A percentile compares a stretch with the other conserved stretches of the same genome.
These are phyloP conservation scores for Actenoides lindsayi DNA, from an alignment of 2,113 vertebrate species.

Conservation along the genomic window DNA sequence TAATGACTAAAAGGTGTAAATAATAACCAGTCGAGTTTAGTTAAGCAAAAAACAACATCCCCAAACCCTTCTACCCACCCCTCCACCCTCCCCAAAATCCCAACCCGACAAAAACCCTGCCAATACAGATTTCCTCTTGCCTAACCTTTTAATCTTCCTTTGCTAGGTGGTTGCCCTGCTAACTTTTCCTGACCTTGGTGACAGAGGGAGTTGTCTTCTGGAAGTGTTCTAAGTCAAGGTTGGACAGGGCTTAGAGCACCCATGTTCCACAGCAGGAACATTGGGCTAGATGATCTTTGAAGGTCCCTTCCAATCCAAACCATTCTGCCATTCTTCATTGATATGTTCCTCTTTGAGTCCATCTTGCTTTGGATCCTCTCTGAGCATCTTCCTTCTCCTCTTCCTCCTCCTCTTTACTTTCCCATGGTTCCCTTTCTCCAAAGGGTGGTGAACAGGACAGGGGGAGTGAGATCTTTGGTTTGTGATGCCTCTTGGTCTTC, in stretches of 20 bases:
- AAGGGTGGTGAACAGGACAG: neutral
- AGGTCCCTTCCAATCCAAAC: neutral
- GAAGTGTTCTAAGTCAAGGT: neutral
- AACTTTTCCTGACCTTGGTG: neutral
- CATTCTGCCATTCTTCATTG: neutral
- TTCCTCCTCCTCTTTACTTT: neutral
- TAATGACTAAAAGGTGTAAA: neutral
- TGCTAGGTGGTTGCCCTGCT: neutral
- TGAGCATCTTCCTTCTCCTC: neutral
- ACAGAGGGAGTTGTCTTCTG: neutral
- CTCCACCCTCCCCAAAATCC: no score
- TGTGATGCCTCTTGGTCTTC: neutral
- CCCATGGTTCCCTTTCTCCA: neutral
- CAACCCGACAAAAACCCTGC: neutral
- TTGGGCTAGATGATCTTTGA: neutral
- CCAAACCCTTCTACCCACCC: no score
- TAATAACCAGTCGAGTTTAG: neutral
- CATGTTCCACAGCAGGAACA: fast-evolving
- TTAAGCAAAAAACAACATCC: neutral
- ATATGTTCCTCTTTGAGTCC: neutral
- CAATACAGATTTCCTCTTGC: neutral
- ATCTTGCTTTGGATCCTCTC: neutral
- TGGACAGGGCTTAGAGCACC: neutral
- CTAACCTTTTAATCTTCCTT: neutral
- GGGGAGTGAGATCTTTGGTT: neutral